These are phyloP conservation scores for Pelochelys cantorii DNA, from an alignment of 2,797 vertebrate species.

Conservation along the genomic window DNA sequence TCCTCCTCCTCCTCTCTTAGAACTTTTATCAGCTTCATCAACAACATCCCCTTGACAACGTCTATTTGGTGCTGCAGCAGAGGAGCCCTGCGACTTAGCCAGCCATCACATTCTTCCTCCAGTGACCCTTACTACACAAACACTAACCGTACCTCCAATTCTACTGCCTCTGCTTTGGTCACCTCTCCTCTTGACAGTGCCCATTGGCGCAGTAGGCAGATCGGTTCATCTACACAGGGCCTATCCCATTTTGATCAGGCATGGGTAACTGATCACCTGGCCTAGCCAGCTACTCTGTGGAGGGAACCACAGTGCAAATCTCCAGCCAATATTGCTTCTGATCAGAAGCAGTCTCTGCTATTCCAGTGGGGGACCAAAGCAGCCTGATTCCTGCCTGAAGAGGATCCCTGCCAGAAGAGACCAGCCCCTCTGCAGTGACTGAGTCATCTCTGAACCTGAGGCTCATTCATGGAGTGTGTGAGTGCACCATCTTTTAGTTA, in stretches of 20 bases:
- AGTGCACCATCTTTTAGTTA: too few relatives aligned
- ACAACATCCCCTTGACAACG: not conserved
- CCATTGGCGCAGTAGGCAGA: not conserved
- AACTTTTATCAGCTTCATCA: not conserved
- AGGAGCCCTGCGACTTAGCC: not conserved
- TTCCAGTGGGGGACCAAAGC: not conserved
- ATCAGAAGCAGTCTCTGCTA: not conserved
- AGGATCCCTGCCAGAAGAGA: too few relatives aligned
- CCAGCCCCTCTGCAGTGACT: too few relatives aligned
- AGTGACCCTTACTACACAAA: not conserved
- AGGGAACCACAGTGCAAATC: not conserved
- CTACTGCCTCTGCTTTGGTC: not conserved
- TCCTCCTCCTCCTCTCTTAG: not conserved
- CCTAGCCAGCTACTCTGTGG: not conserved
- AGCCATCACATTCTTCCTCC: not conserved
- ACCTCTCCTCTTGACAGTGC: not conserved
- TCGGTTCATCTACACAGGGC: not conserved
- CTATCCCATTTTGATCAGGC: not conserved
- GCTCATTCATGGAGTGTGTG: too few relatives aligned
- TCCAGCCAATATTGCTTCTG: not conserved
- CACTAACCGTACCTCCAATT: not conserved
- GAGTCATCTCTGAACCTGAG: too few relatives aligned
- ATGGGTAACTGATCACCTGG: not conserved
- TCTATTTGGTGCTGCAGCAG: not conserved
- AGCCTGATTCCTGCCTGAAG: too few relatives aligned